These are phyloP conservation scores for Littorina saxatilis DNA, from an alignment of 1,140 invertebrate genomes.

Conservation along the genomic window DNA sequence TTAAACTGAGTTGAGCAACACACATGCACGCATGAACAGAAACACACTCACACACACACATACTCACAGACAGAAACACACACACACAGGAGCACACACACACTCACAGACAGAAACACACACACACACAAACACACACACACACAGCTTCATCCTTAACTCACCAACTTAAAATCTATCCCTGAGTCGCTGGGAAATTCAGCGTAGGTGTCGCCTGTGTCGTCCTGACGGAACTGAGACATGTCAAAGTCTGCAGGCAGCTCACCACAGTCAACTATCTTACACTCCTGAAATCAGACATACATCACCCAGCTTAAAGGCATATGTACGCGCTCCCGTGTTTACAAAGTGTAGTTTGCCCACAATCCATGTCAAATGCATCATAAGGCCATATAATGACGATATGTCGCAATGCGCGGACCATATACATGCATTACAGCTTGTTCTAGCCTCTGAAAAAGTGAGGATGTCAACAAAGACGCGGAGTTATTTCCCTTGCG, in stretches of 20 bases:
- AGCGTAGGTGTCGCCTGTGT: slow-evolving; percentile 60
- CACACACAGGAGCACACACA: background rate
- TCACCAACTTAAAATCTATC: slow-evolving; percentile 58
- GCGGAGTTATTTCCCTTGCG: too few relatives aligned
- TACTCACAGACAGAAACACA: background rate
- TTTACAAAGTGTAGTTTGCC: too few relatives aligned
- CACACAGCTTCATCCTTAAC: slow-evolving; percentile 14
- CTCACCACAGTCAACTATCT: slow-evolving; percentile 67
- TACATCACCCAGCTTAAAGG: background rate
- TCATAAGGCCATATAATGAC: too few relatives aligned
- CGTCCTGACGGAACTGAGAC: slow-evolving; percentile 51
- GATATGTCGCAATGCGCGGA: too few relatives aligned
- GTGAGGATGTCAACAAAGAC: too few relatives aligned
- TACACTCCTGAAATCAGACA: slow-evolving; percentile 54
- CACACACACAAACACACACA: background rate
- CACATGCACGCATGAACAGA: too few relatives aligned
- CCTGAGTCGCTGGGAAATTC: slow-evolving; percentile 58
- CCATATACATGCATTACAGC: too few relatives aligned
- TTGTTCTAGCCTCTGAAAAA: too few relatives aligned
- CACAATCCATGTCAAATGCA: too few relatives aligned
- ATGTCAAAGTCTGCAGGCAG: slow-evolving; percentile 54
- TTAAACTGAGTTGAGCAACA: too few relatives aligned
- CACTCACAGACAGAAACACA: background rate
- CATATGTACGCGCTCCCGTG: too few relatives aligned
- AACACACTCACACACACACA: background rate